These are phyloP conservation scores for Daboia siamensis DNA, from an alignment of 2,113 vertebrate species.

Conservation along the genomic window DNA sequence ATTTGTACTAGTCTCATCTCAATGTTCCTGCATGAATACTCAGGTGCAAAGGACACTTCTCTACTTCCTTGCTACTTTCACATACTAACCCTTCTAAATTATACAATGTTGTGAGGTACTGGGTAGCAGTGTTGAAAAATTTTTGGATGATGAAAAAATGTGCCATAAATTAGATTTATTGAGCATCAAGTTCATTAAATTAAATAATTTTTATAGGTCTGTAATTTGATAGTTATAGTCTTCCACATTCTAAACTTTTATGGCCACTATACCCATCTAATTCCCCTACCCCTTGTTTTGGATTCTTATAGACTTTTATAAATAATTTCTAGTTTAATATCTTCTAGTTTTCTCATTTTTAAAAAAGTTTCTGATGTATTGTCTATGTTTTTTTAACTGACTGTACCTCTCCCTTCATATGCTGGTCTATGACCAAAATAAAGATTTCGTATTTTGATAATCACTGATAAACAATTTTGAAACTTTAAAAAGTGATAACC, in stretches of 20 bases:
- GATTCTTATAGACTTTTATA: background rate
- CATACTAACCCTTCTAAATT: background rate
- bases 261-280: background rate
- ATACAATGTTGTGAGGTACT: background rate
- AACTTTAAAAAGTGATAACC: background rate
- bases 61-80: background rate
- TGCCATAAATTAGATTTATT: background rate
- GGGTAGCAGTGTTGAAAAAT: background rate
- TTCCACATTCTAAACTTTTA: background rate
- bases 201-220: background rate
- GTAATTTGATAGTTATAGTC: background rate
- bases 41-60: background rate
- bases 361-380: background rate
- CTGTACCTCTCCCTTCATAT: background rate
- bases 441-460: background rate
- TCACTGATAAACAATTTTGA: background rate
- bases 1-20: background rate
- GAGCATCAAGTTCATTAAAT: background rate
- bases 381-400: background rate
- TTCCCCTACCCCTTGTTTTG: background rate
- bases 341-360: background rate
- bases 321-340: background rate
- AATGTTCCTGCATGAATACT: background rate
- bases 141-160: background rate
- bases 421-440: background rate